Conservation (phyloP, 2,113 vertebrate species). For the Gopherus evgoodei region DNA sequence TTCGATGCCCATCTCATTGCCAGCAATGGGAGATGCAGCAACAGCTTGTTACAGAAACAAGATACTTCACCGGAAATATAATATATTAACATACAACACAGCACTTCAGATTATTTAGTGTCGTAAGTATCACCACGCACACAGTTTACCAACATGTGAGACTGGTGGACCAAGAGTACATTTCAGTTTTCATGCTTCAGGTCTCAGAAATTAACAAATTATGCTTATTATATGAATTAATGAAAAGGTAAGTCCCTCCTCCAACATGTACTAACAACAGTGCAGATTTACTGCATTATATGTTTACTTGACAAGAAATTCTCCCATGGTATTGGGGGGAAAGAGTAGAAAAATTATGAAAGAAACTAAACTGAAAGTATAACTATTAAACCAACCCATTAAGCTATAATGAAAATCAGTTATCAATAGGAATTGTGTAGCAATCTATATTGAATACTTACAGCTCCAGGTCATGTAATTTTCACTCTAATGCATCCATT, state of each 20-base stretch:
- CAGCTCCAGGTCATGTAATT: constrained; percentile 10
- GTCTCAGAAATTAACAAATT: constrained; percentile 48
- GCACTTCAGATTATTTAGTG: constrained; percentile 31
- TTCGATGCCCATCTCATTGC: not conserved
- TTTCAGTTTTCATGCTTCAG: constrained; percentile 2
- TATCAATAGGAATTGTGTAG: not conserved
- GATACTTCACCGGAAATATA: not conserved
- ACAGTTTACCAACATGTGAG: constrained; percentile 7
- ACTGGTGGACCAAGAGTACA: not conserved
- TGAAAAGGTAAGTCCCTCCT: constrained; percentile 59
- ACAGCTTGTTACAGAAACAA: not conserved
- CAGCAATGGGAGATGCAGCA: constrained; percentile 43
- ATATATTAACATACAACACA: not conserved
- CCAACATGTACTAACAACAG: constrained; percentile 37
- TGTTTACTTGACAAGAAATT: constrained; percentile 25
- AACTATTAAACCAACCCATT: constrained; percentile 3
- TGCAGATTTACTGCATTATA: not conserved
- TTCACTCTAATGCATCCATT: constrained; percentile 34
- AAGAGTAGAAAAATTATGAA: constrained; percentile 13
- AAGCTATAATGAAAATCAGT: not conserved
- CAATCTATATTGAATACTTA: constrained; percentile 14
- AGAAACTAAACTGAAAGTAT: not conserved
- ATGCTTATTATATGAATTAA: constrained; percentile 53
- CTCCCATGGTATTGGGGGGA: constrained; percentile 3
- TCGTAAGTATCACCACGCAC: constrained; percentile 18